phyloP scores from a whole-genome alignment of 2,113 vertebrate species.

The Saguinus imperator region DNA sequence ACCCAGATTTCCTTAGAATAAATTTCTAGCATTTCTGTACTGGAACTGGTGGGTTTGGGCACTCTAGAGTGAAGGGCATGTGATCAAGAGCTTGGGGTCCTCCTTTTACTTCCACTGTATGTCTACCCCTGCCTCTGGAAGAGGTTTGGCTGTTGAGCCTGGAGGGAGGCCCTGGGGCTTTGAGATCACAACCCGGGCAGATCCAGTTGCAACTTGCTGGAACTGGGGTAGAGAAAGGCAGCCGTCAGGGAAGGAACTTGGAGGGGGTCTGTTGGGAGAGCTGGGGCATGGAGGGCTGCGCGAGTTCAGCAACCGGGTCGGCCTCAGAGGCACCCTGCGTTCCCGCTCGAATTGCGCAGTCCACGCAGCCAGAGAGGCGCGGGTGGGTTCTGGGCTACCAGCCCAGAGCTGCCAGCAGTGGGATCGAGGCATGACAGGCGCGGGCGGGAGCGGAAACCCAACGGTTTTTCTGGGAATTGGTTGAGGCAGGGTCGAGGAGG shows the following conservation, averaged over 20 bases:
- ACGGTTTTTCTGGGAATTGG: conserved; percentile 64
- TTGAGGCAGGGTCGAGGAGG: neutral
- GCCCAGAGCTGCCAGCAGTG: neutral
- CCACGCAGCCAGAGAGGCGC: neutral
- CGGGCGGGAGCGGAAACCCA: conserved; percentile 55
- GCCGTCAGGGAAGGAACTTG: neutral
- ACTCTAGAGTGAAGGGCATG: neutral
- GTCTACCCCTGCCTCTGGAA: neutral
- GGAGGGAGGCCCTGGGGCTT: neutral
- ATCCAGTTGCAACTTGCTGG: conserved; percentile 32
- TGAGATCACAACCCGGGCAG: neutral
- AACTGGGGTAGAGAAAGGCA: neutral
- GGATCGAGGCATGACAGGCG: neutral
- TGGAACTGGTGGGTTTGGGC: neutral
- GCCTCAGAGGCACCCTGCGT: neutral
- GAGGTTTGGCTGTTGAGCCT: neutral
- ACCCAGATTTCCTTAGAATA: neutral
- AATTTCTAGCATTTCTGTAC: neutral
- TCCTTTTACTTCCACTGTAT: neutral
- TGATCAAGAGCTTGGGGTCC: neutral
- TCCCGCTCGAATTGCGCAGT: neutral
- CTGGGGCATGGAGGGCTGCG: neutral
- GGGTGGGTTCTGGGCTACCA: neutral
- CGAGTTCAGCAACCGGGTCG: neutral
- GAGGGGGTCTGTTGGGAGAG: neutral